These are phyloP conservation scores for Drosophila histrio DNA, from an alignment of 2,888 invertebrate species.

Conservation along the genomic window DNA sequence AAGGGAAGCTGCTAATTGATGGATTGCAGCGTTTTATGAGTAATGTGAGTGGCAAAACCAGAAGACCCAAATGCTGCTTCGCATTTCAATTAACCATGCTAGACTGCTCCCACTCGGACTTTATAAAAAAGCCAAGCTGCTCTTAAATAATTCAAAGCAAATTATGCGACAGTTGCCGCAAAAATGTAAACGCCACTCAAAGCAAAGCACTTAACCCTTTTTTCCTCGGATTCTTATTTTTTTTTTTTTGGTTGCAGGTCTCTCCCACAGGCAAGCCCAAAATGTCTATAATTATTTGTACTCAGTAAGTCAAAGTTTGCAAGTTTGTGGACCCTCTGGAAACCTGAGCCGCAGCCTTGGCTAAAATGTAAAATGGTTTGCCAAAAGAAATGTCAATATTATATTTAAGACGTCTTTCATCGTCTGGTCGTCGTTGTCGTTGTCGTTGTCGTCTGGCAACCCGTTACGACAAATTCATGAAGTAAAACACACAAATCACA, in stretches of 20 bases:
- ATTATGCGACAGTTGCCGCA: conserved; percentile 75
- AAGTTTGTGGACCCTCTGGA: conserved; percentile 56
- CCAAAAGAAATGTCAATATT: conserved; percentile 75
- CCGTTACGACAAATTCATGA: conserved; percentile 67
- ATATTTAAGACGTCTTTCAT: conserved; percentile 70
- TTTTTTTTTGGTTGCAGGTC: conserved; percentile 5
- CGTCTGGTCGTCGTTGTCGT: conserved; percentile 10
- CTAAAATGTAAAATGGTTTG: conserved; percentile 40
- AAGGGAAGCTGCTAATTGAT: conserved; percentile 69
- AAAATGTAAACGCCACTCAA: conserved; percentile 62
- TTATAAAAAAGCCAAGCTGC: conserved; percentile 18
- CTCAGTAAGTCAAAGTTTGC: conserved; percentile 74
- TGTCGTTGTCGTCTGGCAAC: conserved; percentile 40
- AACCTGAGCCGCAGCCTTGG: conserved; percentile 34
- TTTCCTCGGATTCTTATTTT: conserved; percentile 7
- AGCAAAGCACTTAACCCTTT: conserved; percentile 75
- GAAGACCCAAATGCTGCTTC: conserved; percentile 41
- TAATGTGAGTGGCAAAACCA: conserved; percentile 42
- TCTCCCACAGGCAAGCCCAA: conserved; percentile 25
- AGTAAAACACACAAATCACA: conserved; percentile 70
- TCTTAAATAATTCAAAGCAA: conserved; percentile 75
- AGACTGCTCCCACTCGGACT: conserved; percentile 32
- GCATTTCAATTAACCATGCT: conserved; percentile 67
- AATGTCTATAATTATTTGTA: conserved; percentile 79
- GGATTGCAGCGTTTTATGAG: conserved; percentile 66